These are phyloP conservation scores for Dolomedes plantarius DNA, from an alignment of 2,888 invertebrate species.

Conservation along the genomic window DNA sequence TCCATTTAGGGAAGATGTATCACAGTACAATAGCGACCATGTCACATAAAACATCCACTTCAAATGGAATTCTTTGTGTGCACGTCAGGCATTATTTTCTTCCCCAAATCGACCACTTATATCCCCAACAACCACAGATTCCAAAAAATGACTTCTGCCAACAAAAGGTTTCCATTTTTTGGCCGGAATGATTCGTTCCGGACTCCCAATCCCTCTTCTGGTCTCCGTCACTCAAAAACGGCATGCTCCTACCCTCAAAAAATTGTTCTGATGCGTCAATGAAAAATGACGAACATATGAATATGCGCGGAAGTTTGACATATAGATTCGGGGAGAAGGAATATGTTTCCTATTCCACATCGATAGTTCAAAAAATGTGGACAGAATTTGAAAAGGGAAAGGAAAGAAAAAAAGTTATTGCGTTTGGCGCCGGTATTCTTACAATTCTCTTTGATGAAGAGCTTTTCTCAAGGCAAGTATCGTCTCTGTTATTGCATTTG, in stretches of 20 bases:
- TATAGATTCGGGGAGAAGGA: not conserved
- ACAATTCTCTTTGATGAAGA: too few species aligned
- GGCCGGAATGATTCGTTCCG: slow-evolving; percentile 8
- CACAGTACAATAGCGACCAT: not conserved
- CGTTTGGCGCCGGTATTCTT: too few species aligned
- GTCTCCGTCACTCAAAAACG: not conserved
- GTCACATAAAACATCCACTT: not conserved
- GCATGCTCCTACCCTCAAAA: not conserved
- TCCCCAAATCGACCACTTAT: slow-evolving; percentile 7
- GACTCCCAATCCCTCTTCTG: not conserved
- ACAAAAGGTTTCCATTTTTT: slow-evolving; percentile 9
- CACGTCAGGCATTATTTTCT: slow-evolving; percentile 9
- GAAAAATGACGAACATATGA: slow-evolving; percentile 10
- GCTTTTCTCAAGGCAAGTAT: too few species aligned
- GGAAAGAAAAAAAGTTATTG: too few species aligned
- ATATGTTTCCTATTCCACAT: not conserved
- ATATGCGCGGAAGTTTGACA: slow-evolving; percentile 14
- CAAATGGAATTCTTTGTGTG: not conserved
- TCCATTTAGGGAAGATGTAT: not conserved
- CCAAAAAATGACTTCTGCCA: slow-evolving; percentile 14
- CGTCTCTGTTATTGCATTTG: too few species aligned
- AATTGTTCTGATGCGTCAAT: not conserved
- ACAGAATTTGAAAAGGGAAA: too few species aligned
- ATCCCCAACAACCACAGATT: not conserved
- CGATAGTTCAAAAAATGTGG: not conserved